A percentile compares a stretch with the other conserved stretches of the same genome.
phyloP scores from a whole-genome alignment of 1,140 invertebrate genomes.

The Scaptomyza montana region DNA sequence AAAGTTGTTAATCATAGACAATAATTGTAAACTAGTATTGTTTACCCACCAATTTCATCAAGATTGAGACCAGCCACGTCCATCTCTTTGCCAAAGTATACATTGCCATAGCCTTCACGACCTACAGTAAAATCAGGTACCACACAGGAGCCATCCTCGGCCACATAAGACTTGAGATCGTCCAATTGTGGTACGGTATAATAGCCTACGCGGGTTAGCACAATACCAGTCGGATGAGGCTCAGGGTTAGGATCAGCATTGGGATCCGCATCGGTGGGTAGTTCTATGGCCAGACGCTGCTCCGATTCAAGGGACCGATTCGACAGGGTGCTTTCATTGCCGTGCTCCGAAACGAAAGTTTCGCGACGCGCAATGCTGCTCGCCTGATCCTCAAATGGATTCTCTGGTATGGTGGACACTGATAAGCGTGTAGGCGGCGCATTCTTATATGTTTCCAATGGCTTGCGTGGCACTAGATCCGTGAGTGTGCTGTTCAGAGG shows the following conservation, averaged over 20 bases:
- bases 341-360: conserved; percentile 54
- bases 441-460: conserved; percentile 66
- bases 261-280: conserved; percentile 71
- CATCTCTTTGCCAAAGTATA: conserved; percentile 94
- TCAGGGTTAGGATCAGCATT: conserved; percentile 67
- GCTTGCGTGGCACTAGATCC: conserved; percentile 74
- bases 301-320: conserved; percentile 58
- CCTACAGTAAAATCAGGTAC: conserved; percentile 97
- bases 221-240: conserved; percentile 87
- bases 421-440: conserved; percentile 46
- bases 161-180: conserved; percentile 87
- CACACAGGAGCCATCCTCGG: conserved; percentile 91
- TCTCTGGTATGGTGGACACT: conserved; percentile 72
- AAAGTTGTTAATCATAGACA: too few relatives aligned
- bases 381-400: conserved; percentile 72
- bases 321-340: conserved; percentile 60
- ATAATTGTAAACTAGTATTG: background rate
- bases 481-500: conserved; percentile 72
- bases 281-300: conserved; percentile 54
- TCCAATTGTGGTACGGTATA: conserved; percentile 93
- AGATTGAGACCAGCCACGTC: conserved; percentile 95
- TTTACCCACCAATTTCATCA: conserved; percentile 89
- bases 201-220: conserved; percentile 90
- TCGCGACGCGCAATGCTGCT: conserved; percentile 55
- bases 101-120: conserved; percentile 95